phyloP scores from a whole-genome alignment of 1,140 invertebrate genomes.

The Brachionus plicatilis region DNA sequence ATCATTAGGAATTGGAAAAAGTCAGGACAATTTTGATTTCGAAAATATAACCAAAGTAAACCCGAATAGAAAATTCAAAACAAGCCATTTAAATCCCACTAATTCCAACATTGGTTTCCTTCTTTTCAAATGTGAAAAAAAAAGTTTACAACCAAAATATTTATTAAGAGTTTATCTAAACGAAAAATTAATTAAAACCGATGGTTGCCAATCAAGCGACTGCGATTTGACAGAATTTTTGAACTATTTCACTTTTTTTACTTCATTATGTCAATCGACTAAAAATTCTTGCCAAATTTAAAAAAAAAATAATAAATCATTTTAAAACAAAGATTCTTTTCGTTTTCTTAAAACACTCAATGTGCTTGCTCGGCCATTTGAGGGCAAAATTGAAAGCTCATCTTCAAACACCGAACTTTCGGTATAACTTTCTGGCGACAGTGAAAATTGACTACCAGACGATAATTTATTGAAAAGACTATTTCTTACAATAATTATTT shows the following conservation, averaged over 20 bases:
- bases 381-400: background rate
- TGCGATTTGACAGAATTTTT: conserved; percentile 10
- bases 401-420: conserved; percentile 10
- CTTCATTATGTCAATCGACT: background rate
- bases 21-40: background rate
- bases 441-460: background rate
- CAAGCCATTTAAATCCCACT: background rate
- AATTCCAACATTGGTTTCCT: conserved; percentile 35
- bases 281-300: conserved; percentile 15
- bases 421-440: background rate
- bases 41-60: background rate
- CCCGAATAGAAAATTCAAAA: background rate
- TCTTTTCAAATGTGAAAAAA: background rate
- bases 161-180: conserved; percentile 8
- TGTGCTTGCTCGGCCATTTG: background rate
- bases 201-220: conserved; percentile 21
- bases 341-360: background rate
- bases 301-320: background rate
- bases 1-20: conserved; percentile 8
- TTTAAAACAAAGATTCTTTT: background rate
- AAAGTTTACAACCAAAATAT: background rate
- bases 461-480: background rate
- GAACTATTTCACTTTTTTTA: conserved; percentile 23
- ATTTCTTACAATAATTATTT: conserved; percentile 25
- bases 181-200: background rate